A percentile compares a stretch with the other conserved stretches of the same genome.
phyloP scores from a whole-genome alignment of 1,140 invertebrate species.

The Lucilia cuprina region DNA sequence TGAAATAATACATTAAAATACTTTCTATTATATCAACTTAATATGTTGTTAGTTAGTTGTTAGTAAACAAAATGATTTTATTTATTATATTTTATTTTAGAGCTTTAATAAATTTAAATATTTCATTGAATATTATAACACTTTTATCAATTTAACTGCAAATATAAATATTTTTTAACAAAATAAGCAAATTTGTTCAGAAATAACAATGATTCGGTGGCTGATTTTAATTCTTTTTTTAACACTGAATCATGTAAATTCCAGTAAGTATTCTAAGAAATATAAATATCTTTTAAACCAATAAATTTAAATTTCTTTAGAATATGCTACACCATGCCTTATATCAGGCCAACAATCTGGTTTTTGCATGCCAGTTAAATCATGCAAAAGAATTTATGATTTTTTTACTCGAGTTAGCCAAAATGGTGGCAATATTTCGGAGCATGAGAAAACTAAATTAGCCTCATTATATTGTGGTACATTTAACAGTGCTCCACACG shows the following conservation, averaged over 20 bases:
- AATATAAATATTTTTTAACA: too few relatives aligned
- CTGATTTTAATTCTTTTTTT: not conserved
- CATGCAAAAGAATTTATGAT: not conserved
- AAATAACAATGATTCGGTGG: constrained; percentile 50
- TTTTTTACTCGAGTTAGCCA: not conserved
- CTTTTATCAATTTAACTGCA: too few relatives aligned
- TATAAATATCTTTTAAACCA: not conserved
- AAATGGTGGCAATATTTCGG: not conserved
- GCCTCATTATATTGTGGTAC: not conserved
- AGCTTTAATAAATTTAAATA: too few relatives aligned
- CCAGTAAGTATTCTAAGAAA: not conserved
- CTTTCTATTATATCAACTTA: too few relatives aligned
- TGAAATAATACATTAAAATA: too few relatives aligned
- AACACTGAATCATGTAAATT: not conserved
- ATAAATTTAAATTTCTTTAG: not conserved
- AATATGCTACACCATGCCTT: not conserved
- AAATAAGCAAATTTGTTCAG: too few relatives aligned
- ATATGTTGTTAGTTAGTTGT: too few relatives aligned
- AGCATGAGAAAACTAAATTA: not conserved
- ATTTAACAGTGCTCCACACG: not conserved
- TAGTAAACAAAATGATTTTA: too few relatives aligned
- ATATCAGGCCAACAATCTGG: not conserved
- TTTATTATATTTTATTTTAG: too few relatives aligned
- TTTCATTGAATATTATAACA: too few relatives aligned
- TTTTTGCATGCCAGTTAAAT: not conserved